These are phyloP conservation scores for Philhelius pedissequus DNA, from an alignment of 2,888 invertebrate genomes.

Conservation along the genomic window DNA sequence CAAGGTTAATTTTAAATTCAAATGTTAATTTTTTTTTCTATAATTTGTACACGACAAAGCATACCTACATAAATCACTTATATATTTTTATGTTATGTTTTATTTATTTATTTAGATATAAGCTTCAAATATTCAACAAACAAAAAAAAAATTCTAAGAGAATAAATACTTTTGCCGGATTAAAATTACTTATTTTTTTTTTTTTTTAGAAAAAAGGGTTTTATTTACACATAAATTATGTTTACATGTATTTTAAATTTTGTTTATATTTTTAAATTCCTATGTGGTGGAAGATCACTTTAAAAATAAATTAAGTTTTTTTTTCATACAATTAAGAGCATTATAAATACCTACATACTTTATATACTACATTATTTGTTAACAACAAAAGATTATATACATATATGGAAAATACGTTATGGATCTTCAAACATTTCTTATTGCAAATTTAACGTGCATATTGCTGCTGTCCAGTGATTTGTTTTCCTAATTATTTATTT, in stretches of 20 bases:
- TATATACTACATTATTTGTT: not conserved
- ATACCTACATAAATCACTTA: not conserved
- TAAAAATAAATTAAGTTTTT: not conserved
- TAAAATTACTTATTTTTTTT: slow-evolving; percentile 56
- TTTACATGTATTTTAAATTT: slow-evolving; percentile 8
- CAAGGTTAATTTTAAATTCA: slow-evolving; percentile 48
- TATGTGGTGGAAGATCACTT: slow-evolving; percentile 44
- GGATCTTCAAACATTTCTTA: slow-evolving; percentile 60
- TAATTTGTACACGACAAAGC: not conserved
- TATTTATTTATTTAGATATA: not conserved
- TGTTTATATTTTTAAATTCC: slow-evolving; percentile 3
- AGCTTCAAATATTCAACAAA: not conserved
- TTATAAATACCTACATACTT: not conserved
- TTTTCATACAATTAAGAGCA: not conserved
- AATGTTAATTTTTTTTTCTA: not conserved
- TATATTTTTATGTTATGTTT: not conserved
- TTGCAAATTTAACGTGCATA: slow-evolving; percentile 44
- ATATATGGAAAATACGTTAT: not conserved
- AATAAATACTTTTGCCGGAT: slow-evolving; percentile 58
- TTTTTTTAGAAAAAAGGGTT: slow-evolving; percentile 37
- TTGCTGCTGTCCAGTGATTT: slow-evolving; percentile 14
- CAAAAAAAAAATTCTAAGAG: not conserved
- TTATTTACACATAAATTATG: slow-evolving; percentile 11
- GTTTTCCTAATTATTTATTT: slow-evolving; percentile 64
- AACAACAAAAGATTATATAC: not conserved